Conservation (phyloP, 2,797 vertebrate species). For the Typhlichthys eigenmanni region DNA sequence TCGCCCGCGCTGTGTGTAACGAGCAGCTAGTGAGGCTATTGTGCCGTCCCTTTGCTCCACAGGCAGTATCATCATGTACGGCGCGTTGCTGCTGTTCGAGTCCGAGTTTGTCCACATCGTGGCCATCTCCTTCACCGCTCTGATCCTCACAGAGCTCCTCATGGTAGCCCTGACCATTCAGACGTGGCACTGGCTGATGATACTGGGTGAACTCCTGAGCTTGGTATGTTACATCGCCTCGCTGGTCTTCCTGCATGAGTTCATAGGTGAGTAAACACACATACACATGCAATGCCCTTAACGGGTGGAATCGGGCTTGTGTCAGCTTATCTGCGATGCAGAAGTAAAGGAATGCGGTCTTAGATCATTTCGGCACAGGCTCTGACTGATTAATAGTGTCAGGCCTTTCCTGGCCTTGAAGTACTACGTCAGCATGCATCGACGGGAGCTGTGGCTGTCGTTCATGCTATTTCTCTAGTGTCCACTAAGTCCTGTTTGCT, state of each 20-base stretch:
- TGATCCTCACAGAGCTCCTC: conserved; percentile 96
- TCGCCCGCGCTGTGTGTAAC: background rate
- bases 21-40: background rate
- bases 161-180: conserved; percentile 98
- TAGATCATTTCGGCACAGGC: background rate
- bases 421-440: conserved; percentile 47
- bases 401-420: conserved; percentile 50
- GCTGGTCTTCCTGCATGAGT: conserved; percentile 94
- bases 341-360: background rate
- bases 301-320: background rate
- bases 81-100: conserved; percentile 93
- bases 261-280: conserved; percentile 84
- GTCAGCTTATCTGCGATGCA: background rate
- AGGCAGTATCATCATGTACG: conserved; percentile 99
- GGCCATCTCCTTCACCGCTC: conserved; percentile 95
- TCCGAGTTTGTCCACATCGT: conserved; percentile 98
- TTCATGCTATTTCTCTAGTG: conserved; percentile 47
- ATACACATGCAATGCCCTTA: background rate
- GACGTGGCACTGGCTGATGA: conserved; percentile 99
- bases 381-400: conserved; percentile 29
- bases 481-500: conserved; percentile 37
- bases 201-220: conserved; percentile 93
- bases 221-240: conserved; percentile 94
- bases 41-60: conserved; percentile 21
- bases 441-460: conserved; percentile 1